phyloP scores from a whole-genome alignment of 2,888 invertebrate species.

The Patella pellucida region DNA sequence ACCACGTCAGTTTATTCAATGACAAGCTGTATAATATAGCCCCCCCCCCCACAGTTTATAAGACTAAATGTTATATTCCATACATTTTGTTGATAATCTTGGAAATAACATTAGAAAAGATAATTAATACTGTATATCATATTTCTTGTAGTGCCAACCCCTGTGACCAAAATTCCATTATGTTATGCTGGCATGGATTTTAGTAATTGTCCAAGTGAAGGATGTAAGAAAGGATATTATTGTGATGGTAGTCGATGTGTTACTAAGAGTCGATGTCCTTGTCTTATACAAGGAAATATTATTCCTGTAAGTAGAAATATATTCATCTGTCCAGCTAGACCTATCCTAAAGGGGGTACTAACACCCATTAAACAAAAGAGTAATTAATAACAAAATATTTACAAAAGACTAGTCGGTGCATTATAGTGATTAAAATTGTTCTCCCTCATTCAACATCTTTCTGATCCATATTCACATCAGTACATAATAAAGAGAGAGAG shows the following conservation, averaged over 20 bases:
- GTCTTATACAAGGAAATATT: conserved; percentile 71
- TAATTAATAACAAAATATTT: too few species aligned
- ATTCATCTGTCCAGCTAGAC: too few species aligned
- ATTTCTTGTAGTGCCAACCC: not conserved
- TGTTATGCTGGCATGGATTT: conserved; percentile 57
- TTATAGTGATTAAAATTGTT: too few species aligned
- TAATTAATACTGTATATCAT: not conserved
- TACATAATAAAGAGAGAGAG: too few species aligned
- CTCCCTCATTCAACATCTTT: too few species aligned
- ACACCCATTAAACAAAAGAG: too few species aligned
- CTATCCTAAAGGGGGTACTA: too few species aligned
- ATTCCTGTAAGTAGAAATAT: conserved; percentile 41
- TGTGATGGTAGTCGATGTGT: conserved; percentile 85
- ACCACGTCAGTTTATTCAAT: too few species aligned
- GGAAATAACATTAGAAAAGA: not conserved
- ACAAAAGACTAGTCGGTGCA: too few species aligned
- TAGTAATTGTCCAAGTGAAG: conserved; percentile 60
- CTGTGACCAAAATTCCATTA: conserved; percentile 25
- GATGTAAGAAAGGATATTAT: conserved; percentile 75
- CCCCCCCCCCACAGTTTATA: too few species aligned
- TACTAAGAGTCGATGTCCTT: conserved; percentile 82
- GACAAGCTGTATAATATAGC: too few species aligned
- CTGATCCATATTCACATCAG: too few species aligned
- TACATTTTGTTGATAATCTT: not conserved
- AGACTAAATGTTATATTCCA: not conserved